phyloP scores from a whole-genome alignment of 2,888 invertebrate species.

The Sylvicola cinctus region DNA sequence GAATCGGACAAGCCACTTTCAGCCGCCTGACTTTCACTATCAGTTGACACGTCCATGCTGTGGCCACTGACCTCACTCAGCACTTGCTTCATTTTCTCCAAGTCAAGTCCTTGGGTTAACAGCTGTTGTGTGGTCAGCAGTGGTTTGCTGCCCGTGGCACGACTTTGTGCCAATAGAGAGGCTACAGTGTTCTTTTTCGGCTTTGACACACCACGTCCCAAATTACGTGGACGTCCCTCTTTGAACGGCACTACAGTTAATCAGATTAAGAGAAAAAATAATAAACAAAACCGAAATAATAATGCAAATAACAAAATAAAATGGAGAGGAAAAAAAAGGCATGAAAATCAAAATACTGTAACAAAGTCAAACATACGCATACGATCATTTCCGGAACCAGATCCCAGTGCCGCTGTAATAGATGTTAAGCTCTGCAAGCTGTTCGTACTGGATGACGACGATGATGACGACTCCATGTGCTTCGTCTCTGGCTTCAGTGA shows the following conservation, averaged over 20 bases:
- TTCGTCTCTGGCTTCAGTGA: slow-evolving; percentile 45
- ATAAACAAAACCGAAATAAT: neutral
- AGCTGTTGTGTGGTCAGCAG: slow-evolving; percentile 53
- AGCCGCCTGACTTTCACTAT: slow-evolving; percentile 36
- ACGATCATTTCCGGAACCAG: slow-evolving; percentile 8
- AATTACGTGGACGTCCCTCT: slow-evolving; percentile 62
- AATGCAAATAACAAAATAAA: neutral
- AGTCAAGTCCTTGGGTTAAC: slow-evolving; percentile 24
- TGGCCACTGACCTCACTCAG: slow-evolving; percentile 29
- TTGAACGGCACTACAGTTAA: slow-evolving; percentile 22
- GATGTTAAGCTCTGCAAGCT: slow-evolving; percentile 25
- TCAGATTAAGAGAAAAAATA: slow-evolving; percentile 3
- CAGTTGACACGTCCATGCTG: slow-evolving; percentile 34
- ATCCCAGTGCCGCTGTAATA: slow-evolving; percentile 24
- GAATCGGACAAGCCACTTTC: slow-evolving; percentile 35
- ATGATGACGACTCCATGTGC: slow-evolving; percentile 6
- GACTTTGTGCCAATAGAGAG: slow-evolving; percentile 64
- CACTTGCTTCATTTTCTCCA: slow-evolving; percentile 35
- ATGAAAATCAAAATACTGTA: neutral
- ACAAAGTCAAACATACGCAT: slow-evolving; percentile 5
- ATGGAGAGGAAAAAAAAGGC: neutral
- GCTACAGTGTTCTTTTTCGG: slow-evolving; percentile 88
- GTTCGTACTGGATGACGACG: slow-evolving; percentile 14
- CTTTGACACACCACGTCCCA: slow-evolving; percentile 71
- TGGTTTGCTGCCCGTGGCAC: slow-evolving; percentile 59